A percentile compares a stretch with the other conserved stretches of the same genome.
These are phyloP conservation scores for Drosophila subsilvestris DNA, from an alignment of 2,888 invertebrate genomes.

Conservation along the genomic window DNA sequence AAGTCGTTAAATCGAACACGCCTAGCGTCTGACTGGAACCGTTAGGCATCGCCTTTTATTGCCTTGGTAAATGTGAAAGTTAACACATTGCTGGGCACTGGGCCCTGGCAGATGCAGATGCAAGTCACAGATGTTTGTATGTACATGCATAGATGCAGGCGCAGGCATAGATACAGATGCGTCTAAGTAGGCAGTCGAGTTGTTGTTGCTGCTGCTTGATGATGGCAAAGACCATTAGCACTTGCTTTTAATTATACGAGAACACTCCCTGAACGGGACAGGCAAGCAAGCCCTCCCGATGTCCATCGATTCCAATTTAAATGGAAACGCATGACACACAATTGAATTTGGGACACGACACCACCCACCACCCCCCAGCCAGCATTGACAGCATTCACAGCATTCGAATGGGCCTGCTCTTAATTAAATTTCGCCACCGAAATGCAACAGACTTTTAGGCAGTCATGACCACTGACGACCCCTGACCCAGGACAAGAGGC, in stretches of 20 bases:
- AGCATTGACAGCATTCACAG: neutral
- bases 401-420: conserved; percentile 2
- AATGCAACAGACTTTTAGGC: conserved; percentile 53
- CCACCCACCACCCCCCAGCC: conserved; percentile 1
- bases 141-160: neutral
- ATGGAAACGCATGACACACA: conserved; percentile 63
- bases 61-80: conserved; percentile 66
- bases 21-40: conserved; percentile 33
- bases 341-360: conserved; percentile 66
- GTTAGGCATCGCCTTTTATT: conserved; percentile 48
- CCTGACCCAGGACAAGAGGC: conserved; percentile 67
- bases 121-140: conserved; percentile 14
- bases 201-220: conserved; percentile 5
- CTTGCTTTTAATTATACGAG: conserved; percentile 51
- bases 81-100: conserved; percentile 58
- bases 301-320: conserved; percentile 57
- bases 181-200: conserved; percentile 19
- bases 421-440: conserved; percentile 62
- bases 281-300: conserved; percentile 16
- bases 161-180: conserved; percentile 5
- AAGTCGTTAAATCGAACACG: conserved; percentile 71
- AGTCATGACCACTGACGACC: conserved; percentile 37
- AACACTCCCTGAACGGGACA: no score
- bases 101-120: conserved; percentile 48
- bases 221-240: conserved; percentile 56